phyloP scores from a whole-genome alignment of 35 echinoderm and acorn worm genomes.

The Ophiothrix spiculata region DNA sequence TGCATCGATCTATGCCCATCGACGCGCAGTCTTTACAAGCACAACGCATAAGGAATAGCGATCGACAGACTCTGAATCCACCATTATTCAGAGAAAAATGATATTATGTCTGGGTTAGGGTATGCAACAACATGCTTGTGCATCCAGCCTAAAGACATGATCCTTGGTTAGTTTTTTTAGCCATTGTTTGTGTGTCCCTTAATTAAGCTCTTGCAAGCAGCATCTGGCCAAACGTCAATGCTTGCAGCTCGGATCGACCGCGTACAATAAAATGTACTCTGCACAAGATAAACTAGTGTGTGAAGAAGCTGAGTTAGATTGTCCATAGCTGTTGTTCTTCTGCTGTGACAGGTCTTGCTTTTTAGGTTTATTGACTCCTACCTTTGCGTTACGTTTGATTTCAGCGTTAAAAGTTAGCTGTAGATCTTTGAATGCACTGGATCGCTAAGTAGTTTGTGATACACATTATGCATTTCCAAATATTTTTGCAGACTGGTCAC shows the following conservation, averaged over 20 bases:
- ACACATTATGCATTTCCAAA: neutral
- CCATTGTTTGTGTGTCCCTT: neutral
- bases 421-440: neutral
- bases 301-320: neutral
- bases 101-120: neutral
- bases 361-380: neutral
- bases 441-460: neutral
- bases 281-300: neutral
- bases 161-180: neutral
- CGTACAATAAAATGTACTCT: neutral
- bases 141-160: neutral
- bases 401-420: neutral
- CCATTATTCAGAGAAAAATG: no score
- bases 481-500: neutral
- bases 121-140: neutral
- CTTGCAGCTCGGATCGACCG: neutral
- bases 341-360: neutral
- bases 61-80: no score
- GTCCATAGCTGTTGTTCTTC: neutral
- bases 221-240: neutral
- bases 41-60: no score
- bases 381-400: neutral
- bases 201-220: neutral
- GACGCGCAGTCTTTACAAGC: no score
- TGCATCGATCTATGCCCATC: no score